phyloP scores from a whole-genome alignment of 1,140 invertebrate species.

The Pissodes strobi region DNA sequence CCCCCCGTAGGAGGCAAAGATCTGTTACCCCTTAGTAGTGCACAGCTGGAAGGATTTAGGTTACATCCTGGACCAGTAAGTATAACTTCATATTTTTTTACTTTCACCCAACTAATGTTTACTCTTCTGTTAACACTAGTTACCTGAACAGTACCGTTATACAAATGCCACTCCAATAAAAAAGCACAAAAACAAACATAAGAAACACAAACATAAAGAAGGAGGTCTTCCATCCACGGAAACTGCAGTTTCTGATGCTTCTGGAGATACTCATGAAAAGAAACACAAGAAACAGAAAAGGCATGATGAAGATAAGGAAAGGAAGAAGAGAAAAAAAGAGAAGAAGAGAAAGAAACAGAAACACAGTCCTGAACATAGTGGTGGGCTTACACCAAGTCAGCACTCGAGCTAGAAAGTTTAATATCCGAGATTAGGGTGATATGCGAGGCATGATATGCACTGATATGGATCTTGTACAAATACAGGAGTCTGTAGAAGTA shows the following conservation, averaged over 20 bases:
- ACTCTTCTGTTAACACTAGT: no score
- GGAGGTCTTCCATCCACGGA: constrained; percentile 75
- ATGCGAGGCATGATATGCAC: no score
- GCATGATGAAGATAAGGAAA: constrained; percentile 91
- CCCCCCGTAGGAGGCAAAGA: constrained; percentile 96
- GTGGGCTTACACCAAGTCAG: constrained; percentile 71
- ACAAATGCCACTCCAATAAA: constrained; percentile 88
- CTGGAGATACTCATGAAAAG: constrained; percentile 86
- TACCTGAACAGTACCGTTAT: constrained; percentile 95
- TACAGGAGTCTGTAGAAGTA: no score
- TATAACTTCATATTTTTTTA: constrained; percentile 40
- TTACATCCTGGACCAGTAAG: constrained; percentile 93
- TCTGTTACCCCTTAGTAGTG: constrained; percentile 81
- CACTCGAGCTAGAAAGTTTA: constrained; percentile 55
- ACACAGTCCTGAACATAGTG: constrained; percentile 85
- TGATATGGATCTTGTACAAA: no score
- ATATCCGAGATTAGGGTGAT: not conserved
- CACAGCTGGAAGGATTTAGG: constrained; percentile 91
- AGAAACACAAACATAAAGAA: constrained; percentile 92
- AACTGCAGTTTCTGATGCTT: constrained; percentile 67
- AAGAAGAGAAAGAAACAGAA: constrained; percentile 94
- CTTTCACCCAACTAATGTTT: not conserved
- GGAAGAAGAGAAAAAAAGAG: constrained; percentile 94
- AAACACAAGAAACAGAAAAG: constrained; percentile 95
- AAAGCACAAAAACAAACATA: constrained; percentile 93